Base-by-base conservation (phyloP, 2,888 invertebrate species). In the Chydorus sphaericus region DNA sequence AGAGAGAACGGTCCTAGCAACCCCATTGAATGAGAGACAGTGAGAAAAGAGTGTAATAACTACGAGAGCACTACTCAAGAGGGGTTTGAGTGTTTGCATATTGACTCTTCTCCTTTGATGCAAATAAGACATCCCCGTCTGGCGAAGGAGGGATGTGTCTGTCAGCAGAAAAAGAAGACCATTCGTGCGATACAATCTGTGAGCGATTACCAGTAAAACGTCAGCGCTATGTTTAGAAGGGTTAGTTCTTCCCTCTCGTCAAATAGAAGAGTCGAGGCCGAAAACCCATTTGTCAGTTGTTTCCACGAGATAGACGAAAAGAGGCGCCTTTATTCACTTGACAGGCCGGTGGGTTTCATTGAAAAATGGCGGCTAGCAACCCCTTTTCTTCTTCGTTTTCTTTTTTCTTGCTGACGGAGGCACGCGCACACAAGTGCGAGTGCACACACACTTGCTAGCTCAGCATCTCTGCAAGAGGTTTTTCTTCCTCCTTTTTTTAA, bases 211-310 rank as follows among this genome's bases (percentile, higher is more conserved):
- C 26, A n/a, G n/a, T n/a, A n/a, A n/a, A 28, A 44, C 28, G 44
- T 44, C 44, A 44, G 44, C 44, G 44, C 44, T 23, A 44, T 44
- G 44, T 44, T 44, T n/a, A n/a, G n/a, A n/a, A n/a, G 36, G n/a
- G 8, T 14, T 16, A 36, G 36, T 36, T 36, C 36, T n/a, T 36
- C 16, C 16, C 36, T 16, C 16, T 36, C 36, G 4, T n/a, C 36
- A 14, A 36, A 36, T 16, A 36, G 16, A 14, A n/a, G 36, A 36
- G n/a, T 36, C 8, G 36, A 16, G 16, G 14, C 36, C 36, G 16
- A 36, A 14, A 36, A 36, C 36, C 23, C 28, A 44, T 44, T 44
- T 44, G 23, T 16, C 44, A 44, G 44, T 44, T 44, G 44, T 44
- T 44, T 44, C 44, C 44, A 44, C 4, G 44, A 44, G 44, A 44